Conservation (phyloP, 1,140 invertebrate species). For the Rhysida immarginata region DNA sequence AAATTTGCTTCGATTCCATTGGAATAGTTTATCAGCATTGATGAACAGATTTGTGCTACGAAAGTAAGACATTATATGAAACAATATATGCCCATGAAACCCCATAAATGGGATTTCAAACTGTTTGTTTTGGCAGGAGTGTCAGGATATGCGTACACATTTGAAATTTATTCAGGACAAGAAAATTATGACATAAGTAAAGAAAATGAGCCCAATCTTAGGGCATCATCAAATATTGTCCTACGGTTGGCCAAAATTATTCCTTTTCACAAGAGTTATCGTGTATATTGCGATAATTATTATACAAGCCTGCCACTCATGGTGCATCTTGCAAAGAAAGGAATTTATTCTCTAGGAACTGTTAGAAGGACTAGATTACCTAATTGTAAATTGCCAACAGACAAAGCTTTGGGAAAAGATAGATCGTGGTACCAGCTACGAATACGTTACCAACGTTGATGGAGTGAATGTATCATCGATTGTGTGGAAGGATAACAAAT, state of each 20-base stretch:
- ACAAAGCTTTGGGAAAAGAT: too few species aligned
- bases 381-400: conserved; percentile 13
- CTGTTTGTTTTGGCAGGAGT: conserved; percentile 23
- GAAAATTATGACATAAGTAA: conserved; percentile 14
- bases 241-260: conserved; percentile 15
- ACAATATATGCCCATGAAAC: conserved; percentile 24
- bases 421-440: too few species aligned
- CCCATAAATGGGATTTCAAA: conserved; percentile 28
- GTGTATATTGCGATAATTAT: conserved; percentile 21
- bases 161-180: conserved; percentile 21
- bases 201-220: conserved; percentile 16
- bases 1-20: background rate
- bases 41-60: background rate
- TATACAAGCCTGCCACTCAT: conserved; percentile 16
- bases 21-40: background rate
- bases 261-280: conserved; percentile 5
- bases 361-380: conserved; percentile 13
- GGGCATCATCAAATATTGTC: conserved; percentile 17
- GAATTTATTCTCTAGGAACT: conserved; percentile 15
- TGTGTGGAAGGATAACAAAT: too few species aligned
- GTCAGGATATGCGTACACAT: conserved; percentile 21
- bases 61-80: background rate
- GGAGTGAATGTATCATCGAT: too few species aligned
- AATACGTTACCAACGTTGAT: too few species aligned
- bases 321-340: conserved; percentile 12